Conservation (phyloP, 2,888 invertebrate species). For the Eucriotettix oculatus region DNA sequence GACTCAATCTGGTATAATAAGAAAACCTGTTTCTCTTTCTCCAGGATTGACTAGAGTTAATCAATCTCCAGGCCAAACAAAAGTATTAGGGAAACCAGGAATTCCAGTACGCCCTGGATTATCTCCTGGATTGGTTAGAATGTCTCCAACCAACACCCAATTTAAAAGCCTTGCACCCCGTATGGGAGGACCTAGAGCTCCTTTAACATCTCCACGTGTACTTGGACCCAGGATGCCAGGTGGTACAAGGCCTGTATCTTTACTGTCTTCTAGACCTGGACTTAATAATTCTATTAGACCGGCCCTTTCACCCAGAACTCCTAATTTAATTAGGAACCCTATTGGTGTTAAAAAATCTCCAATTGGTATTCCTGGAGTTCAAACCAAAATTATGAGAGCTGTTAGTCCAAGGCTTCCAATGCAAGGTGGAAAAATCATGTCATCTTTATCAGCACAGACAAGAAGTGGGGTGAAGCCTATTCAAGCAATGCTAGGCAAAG, state of each 20-base stretch:
- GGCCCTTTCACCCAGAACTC: background rate
- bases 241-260: background rate
- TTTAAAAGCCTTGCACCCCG: background rate
- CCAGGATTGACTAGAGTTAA: background rate
- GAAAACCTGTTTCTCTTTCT: background rate
- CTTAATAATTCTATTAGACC: slow-evolving; percentile 1
- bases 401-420: slow-evolving; percentile 4
- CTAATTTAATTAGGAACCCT: background rate
- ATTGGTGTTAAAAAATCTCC: slow-evolving; percentile 3
- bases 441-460: slow-evolving; percentile 9
- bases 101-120: background rate
- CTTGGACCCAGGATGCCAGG: slow-evolving; percentile 5
- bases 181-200: background rate
- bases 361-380: slow-evolving; percentile 5
- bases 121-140: slow-evolving; percentile 1
- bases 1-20: slow-evolving; percentile 3
- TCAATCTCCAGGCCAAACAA: background rate
- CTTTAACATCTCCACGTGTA: slow-evolving; percentile 2
- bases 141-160: background rate
- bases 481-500: slow-evolving; percentile 12
- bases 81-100: background rate
- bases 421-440: background rate
- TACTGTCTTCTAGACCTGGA: slow-evolving; percentile 1
- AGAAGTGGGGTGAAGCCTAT: slow-evolving; percentile 11
- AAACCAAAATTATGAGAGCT: slow-evolving; percentile 2